phyloP scores from a whole-genome alignment of 2,888 invertebrate species.

The Poecilobothrus nobilitatus region DNA sequence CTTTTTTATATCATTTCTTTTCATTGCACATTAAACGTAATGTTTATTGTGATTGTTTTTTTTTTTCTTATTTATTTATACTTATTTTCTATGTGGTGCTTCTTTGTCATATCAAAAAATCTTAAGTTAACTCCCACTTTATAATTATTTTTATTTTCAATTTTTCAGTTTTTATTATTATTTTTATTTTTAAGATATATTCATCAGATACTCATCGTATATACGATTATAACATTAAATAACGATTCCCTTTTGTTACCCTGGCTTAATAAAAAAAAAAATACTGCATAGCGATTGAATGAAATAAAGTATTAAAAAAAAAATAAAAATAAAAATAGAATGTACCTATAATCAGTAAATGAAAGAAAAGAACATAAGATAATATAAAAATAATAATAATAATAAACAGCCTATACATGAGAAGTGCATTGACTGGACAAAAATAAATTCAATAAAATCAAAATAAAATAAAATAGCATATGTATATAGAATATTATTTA shows the following conservation, averaged over 20 bases:
- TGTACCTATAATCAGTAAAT: no score
- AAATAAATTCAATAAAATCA: neutral
- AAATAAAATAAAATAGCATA: no score
- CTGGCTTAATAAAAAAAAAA: neutral
- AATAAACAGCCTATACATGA: neutral
- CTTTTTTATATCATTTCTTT: neutral
- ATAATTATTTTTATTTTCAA: neutral
- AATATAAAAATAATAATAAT: neutral
- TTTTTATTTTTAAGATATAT: neutral
- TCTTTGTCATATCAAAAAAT: constrained; percentile 9
- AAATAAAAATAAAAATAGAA: neutral
- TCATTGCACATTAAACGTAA: no score
- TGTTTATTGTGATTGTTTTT: neutral
- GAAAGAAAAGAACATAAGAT: no score
- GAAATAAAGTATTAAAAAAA: no score
- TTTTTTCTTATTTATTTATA: neutral
- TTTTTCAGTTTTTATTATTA: neutral
- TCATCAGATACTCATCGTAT: neutral
- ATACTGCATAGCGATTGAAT: no score
- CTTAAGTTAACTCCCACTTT: constrained; percentile 2
- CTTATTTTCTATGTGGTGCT: neutral
- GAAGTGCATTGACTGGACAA: neutral
- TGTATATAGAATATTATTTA: no score
- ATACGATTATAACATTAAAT: neutral
- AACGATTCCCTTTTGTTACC: neutral